A percentile compares a stretch with the other conserved stretches of the same genome.
Evolutionary conservation across 2,797 vertebrate species (phyloP).

Genomic region (Hoplostethus atlanticus): DNA sequence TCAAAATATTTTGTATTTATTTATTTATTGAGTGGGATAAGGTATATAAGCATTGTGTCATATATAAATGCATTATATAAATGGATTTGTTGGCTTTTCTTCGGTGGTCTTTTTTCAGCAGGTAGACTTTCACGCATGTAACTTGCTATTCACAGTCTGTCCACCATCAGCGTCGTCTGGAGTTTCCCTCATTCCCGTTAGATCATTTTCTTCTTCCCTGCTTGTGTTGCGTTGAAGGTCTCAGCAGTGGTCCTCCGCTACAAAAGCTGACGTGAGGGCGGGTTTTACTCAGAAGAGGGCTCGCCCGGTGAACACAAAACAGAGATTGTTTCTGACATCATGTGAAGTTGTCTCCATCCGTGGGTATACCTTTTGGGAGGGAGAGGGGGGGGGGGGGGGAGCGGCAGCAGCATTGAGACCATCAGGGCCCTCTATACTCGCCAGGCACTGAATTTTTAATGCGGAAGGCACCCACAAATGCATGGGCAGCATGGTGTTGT

Average conservation of each 20-base stretch:
- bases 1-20: not conserved
- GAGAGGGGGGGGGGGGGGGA: slow-evolving; percentile 37
- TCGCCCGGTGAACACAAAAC: slow-evolving; percentile 87
- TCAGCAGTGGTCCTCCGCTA: slow-evolving; percentile 69
- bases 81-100: not conserved
- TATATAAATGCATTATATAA: too few relatives aligned
- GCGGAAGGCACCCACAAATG: slow-evolving; percentile 88
- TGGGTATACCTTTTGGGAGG: slow-evolving; percentile 85
- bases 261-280: slow-evolving; percentile 78
- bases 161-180: slow-evolving; percentile 9
- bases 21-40: too few relatives aligned
- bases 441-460: slow-evolving; percentile 94
- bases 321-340: slow-evolving; percentile 92
- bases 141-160: too few relatives aligned
- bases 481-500: slow-evolving; percentile 92
- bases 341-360: slow-evolving; percentile 90
- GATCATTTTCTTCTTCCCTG: slow-evolving; percentile 23
- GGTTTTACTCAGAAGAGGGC: slow-evolving; percentile 73
- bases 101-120: too few relatives aligned
- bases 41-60: too few relatives aligned
- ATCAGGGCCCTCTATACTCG: slow-evolving; percentile 86
- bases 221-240: slow-evolving; percentile 51
- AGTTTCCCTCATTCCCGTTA: slow-evolving; percentile 22
- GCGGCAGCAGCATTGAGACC: slow-evolving; percentile 77
- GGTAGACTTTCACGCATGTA: slow-evolving; percentile 4